Base-by-base conservation (phyloP, 2,797 vertebrate genomes). In the Chromobotia macracanthus region DNA sequence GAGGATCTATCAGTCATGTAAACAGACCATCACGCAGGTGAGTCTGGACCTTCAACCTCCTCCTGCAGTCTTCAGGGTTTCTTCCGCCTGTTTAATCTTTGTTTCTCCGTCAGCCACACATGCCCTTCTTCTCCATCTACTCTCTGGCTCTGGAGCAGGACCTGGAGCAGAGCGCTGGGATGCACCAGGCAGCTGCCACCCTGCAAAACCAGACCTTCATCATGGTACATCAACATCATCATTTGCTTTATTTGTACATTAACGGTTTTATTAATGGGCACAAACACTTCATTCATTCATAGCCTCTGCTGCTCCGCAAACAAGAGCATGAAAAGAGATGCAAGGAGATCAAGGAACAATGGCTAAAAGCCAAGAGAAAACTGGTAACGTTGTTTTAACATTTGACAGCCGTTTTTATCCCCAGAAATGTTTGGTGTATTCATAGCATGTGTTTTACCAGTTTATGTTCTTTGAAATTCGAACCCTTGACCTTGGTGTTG, bases 61-160 rank as follows among this genome's bases (percentile, higher is more conserved):
- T 69, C 1, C 5, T 28, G 3, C 28, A 0, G 6, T 55, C 7
- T 53, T 63, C 28, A n/a, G 19, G 23, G 18, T 44, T 18, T 31
- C 3, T 0, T 8, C 35, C 28, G 21, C 50, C 46, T n/a, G 55
- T 1, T 25, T 28, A 1, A n/a, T 50, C 1, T 60, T n/a, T n/a
- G 46, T 67, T 19, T 60, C n/a, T 71, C 13, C 35, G n/a, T 12
- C 88, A 99, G 97, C 92, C 92, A 55, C 95, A 95, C 88, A 98
- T 99, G 98, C 97, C 98, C 0, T 95, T 99, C 67, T 94, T 94
- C 89, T 98, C 97, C 87, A 98, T 99, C 91, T 99, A 98, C 87
- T 95, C 95, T 28, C 92, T 97, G 92, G 95, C 96, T n/a, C 89
- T 99, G 92, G 98, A 99, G 88, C 97, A 99, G 89, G 98, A 99